Evolutionary conservation across 1,140 invertebrate genomes (phyloP).

Genomic region (Asobara japonica): DNA sequence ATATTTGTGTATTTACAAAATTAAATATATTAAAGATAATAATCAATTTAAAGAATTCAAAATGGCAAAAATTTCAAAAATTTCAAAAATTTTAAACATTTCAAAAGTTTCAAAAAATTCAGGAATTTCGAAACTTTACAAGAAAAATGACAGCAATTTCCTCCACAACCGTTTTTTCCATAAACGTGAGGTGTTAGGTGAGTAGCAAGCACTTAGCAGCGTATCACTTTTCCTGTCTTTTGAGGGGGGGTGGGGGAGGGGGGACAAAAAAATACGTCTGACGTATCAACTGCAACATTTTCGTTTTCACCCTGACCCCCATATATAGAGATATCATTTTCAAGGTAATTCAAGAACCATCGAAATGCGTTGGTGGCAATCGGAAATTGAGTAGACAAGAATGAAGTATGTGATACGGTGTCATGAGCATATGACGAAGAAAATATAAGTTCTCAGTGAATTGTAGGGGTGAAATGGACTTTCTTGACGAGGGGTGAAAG

Average conservation of each 20-base stretch:
- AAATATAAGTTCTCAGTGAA: conserved; percentile 17
- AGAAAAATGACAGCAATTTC: no score
- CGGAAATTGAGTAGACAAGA: conserved; percentile 18
- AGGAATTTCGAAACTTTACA: no score
- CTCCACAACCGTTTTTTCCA: no score
- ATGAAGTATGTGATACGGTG: no score
- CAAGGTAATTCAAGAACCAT: conserved; percentile 51
- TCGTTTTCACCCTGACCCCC: neutral
- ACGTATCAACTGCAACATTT: conserved; percentile 45
- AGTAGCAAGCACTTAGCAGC: conserved; percentile 49
- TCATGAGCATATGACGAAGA: no score
- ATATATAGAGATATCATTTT: conserved; percentile 47
- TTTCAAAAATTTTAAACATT: no score
- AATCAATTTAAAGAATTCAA: no score
- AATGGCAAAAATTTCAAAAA: no score
- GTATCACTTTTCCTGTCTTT: conserved; percentile 57
- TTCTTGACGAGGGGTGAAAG: conserved; percentile 7
- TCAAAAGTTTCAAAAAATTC: no score
- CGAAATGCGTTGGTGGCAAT: conserved; percentile 37
- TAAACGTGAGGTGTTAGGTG: neutral
- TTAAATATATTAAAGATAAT: no score
- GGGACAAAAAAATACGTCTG: conserved; percentile 38
- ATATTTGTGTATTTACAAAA: no score
- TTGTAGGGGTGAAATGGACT: neutral
- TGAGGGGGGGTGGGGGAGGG: neutral